Evolutionary conservation across 2,888 invertebrate species (phyloP), one percentile per base, ranked within the genome.

Genomic region (Eurytoma adleriae): DNA sequence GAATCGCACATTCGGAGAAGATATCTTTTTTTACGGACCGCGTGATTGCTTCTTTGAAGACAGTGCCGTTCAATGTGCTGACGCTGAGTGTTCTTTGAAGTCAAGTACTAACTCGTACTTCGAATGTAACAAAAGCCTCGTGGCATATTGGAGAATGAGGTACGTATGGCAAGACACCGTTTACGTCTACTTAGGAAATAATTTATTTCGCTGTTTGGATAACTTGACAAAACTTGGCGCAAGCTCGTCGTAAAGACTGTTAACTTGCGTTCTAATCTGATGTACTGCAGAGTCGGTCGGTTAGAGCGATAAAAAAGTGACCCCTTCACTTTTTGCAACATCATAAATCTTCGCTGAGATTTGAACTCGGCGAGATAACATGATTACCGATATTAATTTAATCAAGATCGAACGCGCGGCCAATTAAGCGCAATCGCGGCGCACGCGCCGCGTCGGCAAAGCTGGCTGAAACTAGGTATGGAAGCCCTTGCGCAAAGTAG

Each of bases 51-150:
- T 73, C 30, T 48, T 20, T 24, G 40, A 66, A 66, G 30, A 27
- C 18, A 50, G 2, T 7, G 61, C 50, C 50, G 24, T 50, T 18
- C 30, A 69, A 57, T 40, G 24, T 18, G 50, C 54, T n/a, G 54
- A n/a, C 13, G 18, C 18, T 59, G 13, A 48, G 18, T 20, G 67
- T 52, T 67, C 67, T 67, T 67, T 48, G 67, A 67, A 67, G 64
- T 48, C 18, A 48, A 40, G 10, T 16, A 16, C 50, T 67, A 20
- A 14, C 20, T 57, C 20, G 57, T 18, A 48, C 52, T 52, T 52
- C 50, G 24, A 52, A 67, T 24, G 50, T 18, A 50, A 10, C 62
- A 27, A 20, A 62, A 62, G 27, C 24, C 3, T n/a, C 18, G 10
- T n/a, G 27, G 24, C 40, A 40, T 3, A 40, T 40, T 40, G 4